Percentiles rank a stretch among this genome's conserved stretches.
phyloP scores from a whole-genome alignment of 2,888 invertebrate species.

The Ormyrus thymus region DNA sequence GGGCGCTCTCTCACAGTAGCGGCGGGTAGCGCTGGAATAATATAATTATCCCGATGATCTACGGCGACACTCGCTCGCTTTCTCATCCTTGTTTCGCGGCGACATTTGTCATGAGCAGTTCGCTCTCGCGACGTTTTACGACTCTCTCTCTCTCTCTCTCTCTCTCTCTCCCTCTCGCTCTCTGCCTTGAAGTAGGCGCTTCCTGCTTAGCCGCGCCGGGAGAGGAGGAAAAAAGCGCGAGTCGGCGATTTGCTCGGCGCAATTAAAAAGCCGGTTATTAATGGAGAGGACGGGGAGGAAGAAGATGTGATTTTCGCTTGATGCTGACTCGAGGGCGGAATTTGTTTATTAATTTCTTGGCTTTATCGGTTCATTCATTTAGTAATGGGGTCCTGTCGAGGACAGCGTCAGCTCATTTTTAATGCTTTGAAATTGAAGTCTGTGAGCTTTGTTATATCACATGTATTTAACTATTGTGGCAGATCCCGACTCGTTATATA shows the following conservation, averaged over 20 bases:
- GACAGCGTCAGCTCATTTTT: no score
- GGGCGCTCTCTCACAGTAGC: neutral
- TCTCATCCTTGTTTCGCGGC: constrained; percentile 54
- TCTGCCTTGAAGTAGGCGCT: neutral
- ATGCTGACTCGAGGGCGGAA: no score
- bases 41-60: constrained; percentile 73
- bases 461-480: no score
- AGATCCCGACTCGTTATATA: no score
- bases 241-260: constrained; percentile 17
- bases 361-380: no score
- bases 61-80: constrained; percentile 63
- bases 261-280: constrained; percentile 33
- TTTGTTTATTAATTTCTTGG: no score
- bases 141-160: constrained; percentile 8
- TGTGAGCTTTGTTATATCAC: no score
- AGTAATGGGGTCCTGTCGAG: no score
- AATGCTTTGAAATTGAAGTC: no score
- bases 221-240: neutral
- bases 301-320: no score
- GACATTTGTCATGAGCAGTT: constrained; percentile 55
- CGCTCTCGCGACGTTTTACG: constrained; percentile 11
- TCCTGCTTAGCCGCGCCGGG: no score
- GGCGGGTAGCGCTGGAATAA: constrained; percentile 60
- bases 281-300: no score
- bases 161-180: constrained; percentile 33